phyloP scores from a whole-genome alignment of 2,888 invertebrate genomes.

The Tipula helvola region DNA sequence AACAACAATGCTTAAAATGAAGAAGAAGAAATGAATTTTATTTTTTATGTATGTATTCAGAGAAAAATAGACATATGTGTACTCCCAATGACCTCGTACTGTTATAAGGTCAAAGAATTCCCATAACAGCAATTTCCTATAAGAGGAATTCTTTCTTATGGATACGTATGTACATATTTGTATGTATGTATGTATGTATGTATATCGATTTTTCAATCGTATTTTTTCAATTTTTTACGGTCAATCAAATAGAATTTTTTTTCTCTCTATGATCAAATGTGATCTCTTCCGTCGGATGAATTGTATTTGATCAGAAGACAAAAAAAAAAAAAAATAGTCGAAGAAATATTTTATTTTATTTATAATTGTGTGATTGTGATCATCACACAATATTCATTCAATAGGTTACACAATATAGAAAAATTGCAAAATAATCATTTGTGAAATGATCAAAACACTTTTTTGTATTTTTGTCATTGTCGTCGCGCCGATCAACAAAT shows the following conservation, averaged over 20 bases:
- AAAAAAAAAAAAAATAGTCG: neutral
- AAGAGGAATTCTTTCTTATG: slow-evolving; percentile 5
- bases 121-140: slow-evolving; percentile 9
- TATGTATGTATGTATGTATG: neutral
- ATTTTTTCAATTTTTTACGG: slow-evolving; percentile 9
- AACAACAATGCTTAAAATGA: neutral
- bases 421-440: neutral
- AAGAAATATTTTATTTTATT: neutral
- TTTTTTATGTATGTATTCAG: neutral
- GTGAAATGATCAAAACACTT: neutral
- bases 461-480: neutral
- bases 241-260: slow-evolving; percentile 6
- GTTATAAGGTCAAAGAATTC: slow-evolving; percentile 10
- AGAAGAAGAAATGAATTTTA: neutral
- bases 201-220: slow-evolving; percentile 10
- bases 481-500: neutral
- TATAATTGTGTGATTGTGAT: slow-evolving; percentile 9
- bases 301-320: neutral
- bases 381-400: neutral
- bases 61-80: slow-evolving; percentile 9
- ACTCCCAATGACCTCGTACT: slow-evolving; percentile 10
- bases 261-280: slow-evolving; percentile 5
- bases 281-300: slow-evolving; percentile 7
- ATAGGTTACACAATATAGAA: neutral
- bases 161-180: neutral